Percentiles rank a stretch among this genome's conserved stretches.
phyloP scores from a whole-genome alignment of 2,113 vertebrate species.

The Apus apus region DNA sequence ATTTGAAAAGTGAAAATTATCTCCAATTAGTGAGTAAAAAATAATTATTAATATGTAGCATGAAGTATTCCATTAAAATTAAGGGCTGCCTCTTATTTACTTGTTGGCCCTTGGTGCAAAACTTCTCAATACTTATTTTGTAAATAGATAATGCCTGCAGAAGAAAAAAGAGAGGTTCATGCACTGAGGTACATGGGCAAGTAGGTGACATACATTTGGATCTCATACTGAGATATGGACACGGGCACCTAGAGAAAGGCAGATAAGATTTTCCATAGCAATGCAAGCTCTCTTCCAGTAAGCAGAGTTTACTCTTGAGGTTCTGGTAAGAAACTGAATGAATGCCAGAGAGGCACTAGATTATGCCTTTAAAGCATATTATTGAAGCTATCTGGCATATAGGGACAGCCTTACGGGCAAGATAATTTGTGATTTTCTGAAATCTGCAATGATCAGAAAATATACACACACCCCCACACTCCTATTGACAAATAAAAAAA shows the following conservation, averaged over 20 bases:
- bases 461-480: neutral
- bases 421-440: neutral
- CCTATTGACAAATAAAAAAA: neutral
- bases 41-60: neutral
- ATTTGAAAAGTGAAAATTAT: neutral
- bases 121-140: neutral
- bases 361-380: neutral
- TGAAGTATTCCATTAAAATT: neutral
- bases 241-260: rapidly evolving
- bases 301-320: neutral
- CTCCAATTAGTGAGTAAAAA: neutral
- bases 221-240: neutral
- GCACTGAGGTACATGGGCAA: neutral
- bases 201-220: neutral
- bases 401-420: neutral
- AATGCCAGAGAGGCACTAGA: neutral
- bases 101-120: neutral
- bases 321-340: neutral
- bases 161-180: neutral
- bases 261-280: neutral
- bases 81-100: neutral
- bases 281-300: neutral
- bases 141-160: neutral
- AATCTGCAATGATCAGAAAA: neutral
- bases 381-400: neutral